Conservation (phyloP, 2,797 vertebrate genomes). For the Microcaecilia unicolor region DNA sequence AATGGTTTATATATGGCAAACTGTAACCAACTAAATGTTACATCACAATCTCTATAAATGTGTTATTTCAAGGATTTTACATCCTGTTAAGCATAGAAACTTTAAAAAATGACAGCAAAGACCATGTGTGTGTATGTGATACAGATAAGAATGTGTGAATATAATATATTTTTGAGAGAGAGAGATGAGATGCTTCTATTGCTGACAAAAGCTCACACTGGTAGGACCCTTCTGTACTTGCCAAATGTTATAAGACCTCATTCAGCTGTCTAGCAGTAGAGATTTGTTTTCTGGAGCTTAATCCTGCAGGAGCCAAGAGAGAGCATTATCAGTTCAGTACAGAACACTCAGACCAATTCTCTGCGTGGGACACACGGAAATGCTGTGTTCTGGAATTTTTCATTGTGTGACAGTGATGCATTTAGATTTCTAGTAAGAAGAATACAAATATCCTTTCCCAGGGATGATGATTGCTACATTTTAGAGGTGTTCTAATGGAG, state of each 20-base stretch:
- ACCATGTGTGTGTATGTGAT: no score
- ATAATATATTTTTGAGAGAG: no score
- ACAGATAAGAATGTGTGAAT: no score
- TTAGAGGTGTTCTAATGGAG: neutral
- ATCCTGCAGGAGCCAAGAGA: conserved; percentile 49
- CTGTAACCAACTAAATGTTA: no score
- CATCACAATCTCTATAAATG: no score
- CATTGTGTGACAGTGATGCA: conserved; percentile 31
- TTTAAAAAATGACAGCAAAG: no score
- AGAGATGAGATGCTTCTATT: no score
- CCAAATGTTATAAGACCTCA: conserved; percentile 55
- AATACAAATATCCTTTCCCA: neutral
- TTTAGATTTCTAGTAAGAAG: conserved; percentile 3
- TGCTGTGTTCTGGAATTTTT: conserved; percentile 38
- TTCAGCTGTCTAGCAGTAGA: conserved; percentile 59
- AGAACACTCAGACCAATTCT: neutral
- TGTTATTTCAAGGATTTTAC: no score
- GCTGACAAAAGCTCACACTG: no score
- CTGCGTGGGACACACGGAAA: conserved; percentile 1
- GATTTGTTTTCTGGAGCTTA: conserved; percentile 52
- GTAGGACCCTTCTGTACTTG: conserved; percentile 38
- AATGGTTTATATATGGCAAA: no score
- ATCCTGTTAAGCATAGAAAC: no score
- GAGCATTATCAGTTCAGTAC: conserved; percentile 46
- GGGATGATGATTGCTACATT: neutral